Evolutionary conservation across 2,888 invertebrate genomes (phyloP).

Genomic region (Leptarthrus brevirostris): DNA sequence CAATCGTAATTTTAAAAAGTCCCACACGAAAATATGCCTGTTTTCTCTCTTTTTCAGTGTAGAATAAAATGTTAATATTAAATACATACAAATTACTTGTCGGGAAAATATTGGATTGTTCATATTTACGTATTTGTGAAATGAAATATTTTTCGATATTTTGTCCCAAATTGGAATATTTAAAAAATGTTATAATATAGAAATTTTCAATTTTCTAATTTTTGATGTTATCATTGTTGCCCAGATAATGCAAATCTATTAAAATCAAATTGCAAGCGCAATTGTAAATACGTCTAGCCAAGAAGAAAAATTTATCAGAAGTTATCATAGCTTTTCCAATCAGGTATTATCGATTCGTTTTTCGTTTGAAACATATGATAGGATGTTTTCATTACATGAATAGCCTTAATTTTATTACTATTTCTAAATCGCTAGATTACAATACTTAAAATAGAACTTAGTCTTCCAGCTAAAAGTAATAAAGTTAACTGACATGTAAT

Average conservation of each 20-base stretch:
- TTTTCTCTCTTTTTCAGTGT: constrained; percentile 12
- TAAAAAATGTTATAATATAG: constrained; percentile 20
- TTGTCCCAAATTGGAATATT: constrained; percentile 29
- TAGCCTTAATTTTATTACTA: too few species aligned
- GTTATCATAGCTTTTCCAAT: too few species aligned
- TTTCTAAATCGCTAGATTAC: too few species aligned
- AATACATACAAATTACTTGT: constrained; percentile 1
- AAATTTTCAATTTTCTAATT: background rate
- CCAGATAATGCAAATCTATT: too few species aligned
- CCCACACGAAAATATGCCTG: constrained; percentile 9
- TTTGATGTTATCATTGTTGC: constrained; percentile 21
- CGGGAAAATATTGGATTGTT: constrained; percentile 23
- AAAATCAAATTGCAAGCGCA: too few species aligned
- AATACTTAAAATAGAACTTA: constrained; percentile 31
- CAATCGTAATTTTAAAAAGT: constrained; percentile 5
- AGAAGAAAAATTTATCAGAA: too few species aligned
- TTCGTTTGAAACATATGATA: too few species aligned
- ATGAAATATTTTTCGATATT: constrained; percentile 38
- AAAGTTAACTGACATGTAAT: background rate
- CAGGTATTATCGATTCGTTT: too few species aligned
- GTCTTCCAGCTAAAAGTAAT: constrained; percentile 34
- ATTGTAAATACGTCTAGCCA: too few species aligned
- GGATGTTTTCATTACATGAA: too few species aligned
- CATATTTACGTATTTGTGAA: constrained; percentile 25
- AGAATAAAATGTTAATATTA: too few species aligned